A percentile compares a stretch with the other conserved stretches of the same genome.
Evolutionary conservation across 35 echinoderm and acorn worm species (phyloP).

Genomic region (Heliocidaris tuberculata): DNA sequence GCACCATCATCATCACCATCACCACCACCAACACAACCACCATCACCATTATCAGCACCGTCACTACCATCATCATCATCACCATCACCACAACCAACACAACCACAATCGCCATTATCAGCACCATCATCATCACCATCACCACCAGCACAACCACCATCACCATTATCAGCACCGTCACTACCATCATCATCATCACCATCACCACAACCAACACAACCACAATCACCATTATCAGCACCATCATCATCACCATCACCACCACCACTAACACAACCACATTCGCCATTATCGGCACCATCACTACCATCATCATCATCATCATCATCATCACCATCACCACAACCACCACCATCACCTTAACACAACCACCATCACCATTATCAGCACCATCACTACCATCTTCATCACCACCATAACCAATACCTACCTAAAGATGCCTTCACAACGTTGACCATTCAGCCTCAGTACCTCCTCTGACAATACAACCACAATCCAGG

Average conservation of each 20-base stretch:
- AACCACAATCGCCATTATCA: no score
- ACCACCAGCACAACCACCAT: not conserved
- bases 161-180: not conserved
- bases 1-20: not conserved
- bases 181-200: not conserved
- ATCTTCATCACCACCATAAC: not conserved
- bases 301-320: no score
- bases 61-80: not conserved
- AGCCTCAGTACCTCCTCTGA: slow-evolving; percentile 83
- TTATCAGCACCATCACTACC: no score
- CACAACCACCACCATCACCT: no score
- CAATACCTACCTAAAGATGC: slow-evolving; percentile 83
- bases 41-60: not conserved
- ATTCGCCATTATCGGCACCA: not conserved
- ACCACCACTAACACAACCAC: no score
- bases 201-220: not conserved
- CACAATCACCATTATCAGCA: not conserved
- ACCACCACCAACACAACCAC: not conserved
- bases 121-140: not conserved
- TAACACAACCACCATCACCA: no score
- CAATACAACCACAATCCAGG: slow-evolving; percentile 84
- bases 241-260: not conserved
- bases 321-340: no score
- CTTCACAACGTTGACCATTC: slow-evolving; percentile 79
- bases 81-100: not conserved